A percentile compares a stretch with the other conserved stretches of the same genome.
Evolutionary conservation across 2,113 vertebrate species (phyloP).

Genomic region (Entosphenus tridentatus): DNA sequence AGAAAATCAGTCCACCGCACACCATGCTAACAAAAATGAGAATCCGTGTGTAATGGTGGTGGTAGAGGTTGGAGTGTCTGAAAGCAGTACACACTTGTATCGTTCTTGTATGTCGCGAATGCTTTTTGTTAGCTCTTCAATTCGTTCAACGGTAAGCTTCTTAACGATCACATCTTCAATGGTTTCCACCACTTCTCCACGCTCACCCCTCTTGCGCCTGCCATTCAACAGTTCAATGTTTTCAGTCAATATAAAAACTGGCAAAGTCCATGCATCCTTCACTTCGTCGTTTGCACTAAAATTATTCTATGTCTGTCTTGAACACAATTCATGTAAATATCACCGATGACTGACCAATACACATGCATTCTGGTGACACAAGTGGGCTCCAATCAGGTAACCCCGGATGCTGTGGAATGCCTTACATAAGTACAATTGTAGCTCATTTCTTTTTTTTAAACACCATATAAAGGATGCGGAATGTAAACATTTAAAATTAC

Average conservation of each 20-base stretch:
- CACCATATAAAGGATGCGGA: not conserved
- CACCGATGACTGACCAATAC: too few relatives aligned
- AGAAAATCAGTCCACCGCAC: not conserved
- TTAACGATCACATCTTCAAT: constrained; percentile 94
- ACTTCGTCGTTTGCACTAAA: too few relatives aligned
- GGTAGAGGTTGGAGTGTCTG: not conserved
- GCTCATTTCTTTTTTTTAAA: not conserved
- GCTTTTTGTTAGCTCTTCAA: constrained; percentile 81
- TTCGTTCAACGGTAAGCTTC: constrained; percentile 67
- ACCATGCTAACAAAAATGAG: not conserved
- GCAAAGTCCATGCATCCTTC: too few relatives aligned
- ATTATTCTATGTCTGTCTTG: too few relatives aligned
- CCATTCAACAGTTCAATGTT: too few relatives aligned
- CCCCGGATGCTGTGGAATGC: not conserved
- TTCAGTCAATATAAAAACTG: too few relatives aligned
- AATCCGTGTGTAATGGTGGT: not conserved
- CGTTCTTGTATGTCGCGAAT: constrained; percentile 91
- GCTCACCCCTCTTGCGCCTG: constrained; percentile 89
- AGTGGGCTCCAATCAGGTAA: not conserved
- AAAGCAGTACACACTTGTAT: constrained; percentile 37
- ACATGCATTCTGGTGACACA: not conserved
- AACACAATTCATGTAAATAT: too few relatives aligned
- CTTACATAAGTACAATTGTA: not conserved
- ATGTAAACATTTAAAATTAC: not conserved
- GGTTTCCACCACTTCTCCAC: constrained; percentile 93